Conservation (phyloP, 2,113 vertebrate species). For the Australoheros scitulus region DNA sequence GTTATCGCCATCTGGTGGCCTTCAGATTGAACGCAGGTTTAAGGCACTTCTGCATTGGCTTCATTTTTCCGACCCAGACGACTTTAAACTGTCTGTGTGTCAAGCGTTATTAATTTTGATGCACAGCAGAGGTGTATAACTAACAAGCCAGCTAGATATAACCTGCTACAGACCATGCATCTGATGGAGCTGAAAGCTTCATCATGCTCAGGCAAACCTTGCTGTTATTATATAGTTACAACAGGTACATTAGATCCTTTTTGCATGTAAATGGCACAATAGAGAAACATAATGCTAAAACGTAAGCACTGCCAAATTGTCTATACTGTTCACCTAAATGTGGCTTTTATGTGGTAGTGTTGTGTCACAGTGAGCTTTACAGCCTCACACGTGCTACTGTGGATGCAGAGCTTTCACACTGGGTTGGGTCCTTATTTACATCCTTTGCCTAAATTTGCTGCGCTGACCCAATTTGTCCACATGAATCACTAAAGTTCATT, state of each 20-base stretch:
- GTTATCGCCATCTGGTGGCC: too few relatives aligned
- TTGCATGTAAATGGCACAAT: background rate
- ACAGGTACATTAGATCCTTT: background rate
- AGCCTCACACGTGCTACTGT: background rate
- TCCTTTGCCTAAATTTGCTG: background rate
- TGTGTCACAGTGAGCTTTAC: accelerated
- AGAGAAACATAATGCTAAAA: background rate
- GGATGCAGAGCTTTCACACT: background rate
- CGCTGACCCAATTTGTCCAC: background rate
- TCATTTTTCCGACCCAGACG: too few relatives aligned
- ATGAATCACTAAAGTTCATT: background rate
- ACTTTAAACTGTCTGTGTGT: too few relatives aligned
- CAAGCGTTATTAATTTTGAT: too few relatives aligned
- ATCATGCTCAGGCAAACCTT: background rate
- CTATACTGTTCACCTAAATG: background rate
- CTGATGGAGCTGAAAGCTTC: background rate
- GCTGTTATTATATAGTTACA: background rate
- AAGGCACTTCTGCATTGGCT: too few relatives aligned
- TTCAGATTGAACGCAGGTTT: too few relatives aligned
- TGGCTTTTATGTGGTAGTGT: background rate
- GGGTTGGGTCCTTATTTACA: background rate
- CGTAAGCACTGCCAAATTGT: background rate
- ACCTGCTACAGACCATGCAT: too few relatives aligned
- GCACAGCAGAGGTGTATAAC: too few relatives aligned
- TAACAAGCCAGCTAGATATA: too few relatives aligned